These are phyloP conservation scores for Chamaetylas fuelleborni DNA, from an alignment of 2,113 vertebrate species.

Conservation along the genomic window DNA sequence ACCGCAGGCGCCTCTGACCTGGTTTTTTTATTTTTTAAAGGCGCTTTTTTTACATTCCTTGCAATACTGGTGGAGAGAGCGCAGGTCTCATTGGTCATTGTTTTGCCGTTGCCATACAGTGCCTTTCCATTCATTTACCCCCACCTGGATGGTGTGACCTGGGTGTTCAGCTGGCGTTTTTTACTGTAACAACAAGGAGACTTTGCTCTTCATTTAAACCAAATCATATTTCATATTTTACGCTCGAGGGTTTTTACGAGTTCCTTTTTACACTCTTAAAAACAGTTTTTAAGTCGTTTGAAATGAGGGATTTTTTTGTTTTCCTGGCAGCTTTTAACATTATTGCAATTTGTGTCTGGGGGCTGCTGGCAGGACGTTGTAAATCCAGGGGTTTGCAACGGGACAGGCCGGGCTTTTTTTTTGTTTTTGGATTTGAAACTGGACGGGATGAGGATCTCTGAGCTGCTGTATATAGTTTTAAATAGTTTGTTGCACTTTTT, in stretches of 20 bases:
- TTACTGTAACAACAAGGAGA: slow-evolving; percentile 94
- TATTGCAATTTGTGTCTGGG: slow-evolving; percentile 83
- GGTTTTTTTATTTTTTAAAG: slow-evolving; percentile 78
- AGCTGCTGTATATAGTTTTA: slow-evolving; percentile 92
- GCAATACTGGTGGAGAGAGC: slow-evolving; percentile 88
- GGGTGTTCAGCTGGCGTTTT: slow-evolving; percentile 92
- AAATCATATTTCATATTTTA: slow-evolving; percentile 99
- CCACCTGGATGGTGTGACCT: slow-evolving; percentile 84
- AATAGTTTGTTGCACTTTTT: slow-evolving; percentile 91
- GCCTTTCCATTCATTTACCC: slow-evolving; percentile 94
- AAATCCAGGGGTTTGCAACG: slow-evolving; percentile 74
- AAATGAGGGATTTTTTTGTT: slow-evolving; percentile 79
- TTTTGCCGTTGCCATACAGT: slow-evolving; percentile 95
- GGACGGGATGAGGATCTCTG: slow-evolving; percentile 76
- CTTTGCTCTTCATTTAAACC: slow-evolving; percentile 96
- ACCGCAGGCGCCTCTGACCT: slow-evolving; percentile 74
- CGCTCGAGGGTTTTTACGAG: slow-evolving; percentile 95
- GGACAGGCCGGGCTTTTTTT: slow-evolving; percentile 68
- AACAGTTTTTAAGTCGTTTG: slow-evolving; percentile 97
- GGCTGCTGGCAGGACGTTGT: slow-evolving; percentile 78
- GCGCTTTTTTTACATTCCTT: slow-evolving; percentile 87
- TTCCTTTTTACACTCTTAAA: slow-evolving; percentile 96
- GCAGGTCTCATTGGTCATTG: slow-evolving; percentile 88
- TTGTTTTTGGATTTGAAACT: slow-evolving; percentile 79
- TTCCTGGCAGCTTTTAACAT: slow-evolving; percentile 96